Evolutionary conservation across 2,797 vertebrate species (phyloP), one percentile per base, ranked within the genome.

Genomic region (Threskiornis aethiopicus): DNA sequence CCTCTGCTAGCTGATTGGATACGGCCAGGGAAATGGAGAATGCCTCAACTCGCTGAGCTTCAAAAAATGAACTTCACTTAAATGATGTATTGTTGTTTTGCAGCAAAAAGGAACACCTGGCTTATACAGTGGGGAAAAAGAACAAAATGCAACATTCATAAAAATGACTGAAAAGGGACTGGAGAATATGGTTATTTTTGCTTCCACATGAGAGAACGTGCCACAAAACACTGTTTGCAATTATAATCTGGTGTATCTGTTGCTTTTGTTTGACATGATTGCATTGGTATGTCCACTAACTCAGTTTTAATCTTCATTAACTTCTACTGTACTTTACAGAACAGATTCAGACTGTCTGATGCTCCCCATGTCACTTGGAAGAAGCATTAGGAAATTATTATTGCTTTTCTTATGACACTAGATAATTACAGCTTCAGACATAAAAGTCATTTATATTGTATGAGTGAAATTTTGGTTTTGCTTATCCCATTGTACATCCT

Each of bases 71-170:
- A 97, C 94, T 72, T 90, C 52, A 59, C 82, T 83, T 72, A 92
- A 93, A 77, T 96, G 92, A 94, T 94, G 83, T 84, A 96, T 96
- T 93, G 89, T 67, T 96, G 87, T 82, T 97, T 91, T 92, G 87
- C 51, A 95, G 92, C 49, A 92, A 79, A 96, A 96, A 93, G 67
- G 76, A 97, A 94, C 87, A 95, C 82, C 51, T 96, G 88, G 87
- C 44, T 89, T 69, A 35, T 82, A 49, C 89, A 71, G 46, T 52
- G 39, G 62, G 80, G 94, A 93, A 80, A 81, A 46, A 89, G 90
- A 95, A 85, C 39, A 85, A 93, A 96, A 93, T 72, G 82, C 71
- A 94, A 93, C 88, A 89, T 96, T 81, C 87, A 91, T 92, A 93
- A 93, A 96, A 93, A 87, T 90, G 88, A 93, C 93, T 85, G 69